Base-by-base conservation (phyloP, 2,113 vertebrate species). In the Colaptes auratus region DNA sequence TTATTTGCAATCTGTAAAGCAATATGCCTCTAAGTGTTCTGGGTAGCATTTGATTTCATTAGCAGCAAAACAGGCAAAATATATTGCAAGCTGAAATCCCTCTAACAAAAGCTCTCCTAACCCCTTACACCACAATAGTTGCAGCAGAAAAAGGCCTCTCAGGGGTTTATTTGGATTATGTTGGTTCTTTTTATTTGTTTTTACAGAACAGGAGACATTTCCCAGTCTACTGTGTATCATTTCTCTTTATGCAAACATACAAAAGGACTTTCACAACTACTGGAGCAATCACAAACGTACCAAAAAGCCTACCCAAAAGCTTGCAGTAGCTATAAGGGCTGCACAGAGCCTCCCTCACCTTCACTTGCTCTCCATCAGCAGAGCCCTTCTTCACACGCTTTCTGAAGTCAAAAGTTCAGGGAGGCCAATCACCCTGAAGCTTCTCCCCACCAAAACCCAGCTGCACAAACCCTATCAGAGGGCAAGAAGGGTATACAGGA, bases 1-100 rank as follows among this genome's bases (percentile, higher is more conserved):
- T 82, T 82, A 76, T 80, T 96, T 88, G 60, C 78, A 86, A 33
- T 80, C 75, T 82, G 33, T 67, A 33, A 91, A 85, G 67, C 82
- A 65, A 80, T 30, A 87, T 10, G 28, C n/a, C 55, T 30, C 58
- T 79, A 66, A 87, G 78, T 6, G 1, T 76, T 89, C 66, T 0
- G 13, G n/a, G 46, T 73, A 60, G 42, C 36, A 19, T 33, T 7
- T 25, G 31, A 74, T 77, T 96, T 67, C 3, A 3, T 52, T 74
- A 92, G 67, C 65, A 67, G 78, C 53, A 87, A 60, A 93, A 59
- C 50, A 80, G 35, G 21, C 12, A 79, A 85, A 89, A 92, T 56
- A 80, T 3, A 73, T 24, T 60, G n/a, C 52, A 66, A 85, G 56
- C 36, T 35, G 60, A 88, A 92, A 92, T 86, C 8, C 31, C 15